These are phyloP conservation scores for Spheniscus humboldti DNA, from an alignment of 2,797 vertebrate species.

Conservation along the genomic window DNA sequence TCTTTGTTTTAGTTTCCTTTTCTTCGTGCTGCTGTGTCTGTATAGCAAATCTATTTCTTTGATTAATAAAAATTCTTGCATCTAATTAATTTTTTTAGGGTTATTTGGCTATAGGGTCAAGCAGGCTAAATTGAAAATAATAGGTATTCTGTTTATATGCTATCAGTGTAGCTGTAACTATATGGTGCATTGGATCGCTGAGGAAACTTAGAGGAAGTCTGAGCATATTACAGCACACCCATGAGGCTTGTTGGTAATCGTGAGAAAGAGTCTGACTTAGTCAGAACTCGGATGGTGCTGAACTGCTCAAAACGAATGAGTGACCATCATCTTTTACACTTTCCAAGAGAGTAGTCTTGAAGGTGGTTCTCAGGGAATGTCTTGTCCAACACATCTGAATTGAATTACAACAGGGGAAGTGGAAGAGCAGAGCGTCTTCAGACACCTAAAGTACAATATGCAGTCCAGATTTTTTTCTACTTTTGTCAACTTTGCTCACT, in stretches of 20 bases:
- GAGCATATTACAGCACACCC: neutral
- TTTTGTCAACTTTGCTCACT: neutral
- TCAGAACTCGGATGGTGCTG: neutral
- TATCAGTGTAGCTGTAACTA: neutral
- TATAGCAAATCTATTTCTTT: neutral
- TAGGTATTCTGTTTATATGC: neutral
- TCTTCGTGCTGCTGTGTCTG: neutral
- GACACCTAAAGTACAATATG: neutral
- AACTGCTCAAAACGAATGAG: neutral
- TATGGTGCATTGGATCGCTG: too few relatives aligned
- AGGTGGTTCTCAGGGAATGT: neutral
- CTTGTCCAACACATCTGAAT: neutral
- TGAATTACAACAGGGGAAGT: neutral
- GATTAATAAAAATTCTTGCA: neutral
- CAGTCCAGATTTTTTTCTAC: neutral
- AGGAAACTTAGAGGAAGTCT: neutral
- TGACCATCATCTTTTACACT: fast-evolving
- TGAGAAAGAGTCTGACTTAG: neutral
- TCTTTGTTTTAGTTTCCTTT: neutral
- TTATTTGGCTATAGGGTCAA: neutral
- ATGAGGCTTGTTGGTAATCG: fast-evolving
- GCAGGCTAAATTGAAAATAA: neutral
- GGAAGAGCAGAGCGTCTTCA: neutral
- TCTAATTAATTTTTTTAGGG: neutral
- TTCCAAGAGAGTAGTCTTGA: neutral